Base-by-base conservation (phyloP, 1,140 invertebrate genomes). In the Zaprionus ghesquierei region DNA sequence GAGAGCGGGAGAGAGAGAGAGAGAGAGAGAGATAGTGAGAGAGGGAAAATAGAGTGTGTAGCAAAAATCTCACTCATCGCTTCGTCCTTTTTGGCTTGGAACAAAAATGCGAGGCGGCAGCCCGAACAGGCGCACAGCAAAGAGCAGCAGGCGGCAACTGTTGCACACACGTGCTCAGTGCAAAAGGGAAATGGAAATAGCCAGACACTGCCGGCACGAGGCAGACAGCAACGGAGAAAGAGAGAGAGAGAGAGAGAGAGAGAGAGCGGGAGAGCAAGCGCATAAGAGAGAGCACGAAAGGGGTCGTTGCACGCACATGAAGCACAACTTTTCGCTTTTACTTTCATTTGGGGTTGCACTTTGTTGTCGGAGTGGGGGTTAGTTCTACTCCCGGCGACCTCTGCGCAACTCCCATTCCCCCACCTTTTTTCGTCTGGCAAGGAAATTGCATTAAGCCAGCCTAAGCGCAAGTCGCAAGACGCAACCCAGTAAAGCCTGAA, bases 101-200 rank as follows among this genome's bases (percentile, higher is more conserved):
- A 87, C 84, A 87, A 77, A 87, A 87, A 87, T 87, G 84, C 84
- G 84, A 87, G 64, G 76, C 84, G 79, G 84, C 84, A 86, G 75
- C 79, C 51, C 44, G 35, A 68, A 27, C 84, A 87, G 84, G 84
- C 69, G 77, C 76, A 9, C 84, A 87, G 84, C 41, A 79, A 44
- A 15, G 35, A 9, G 8, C 56, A 50, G 73, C 69, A 73, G 63
- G 63, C 54, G 44, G 75, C 76, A 87, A 89, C 84, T 82, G 84
- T 87, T 87, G 84, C 79, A 82, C 79, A 64, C 65, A 70, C 66
- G 77, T 38, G 54, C 46, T 35, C n/a, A 41, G 58, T 63, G 51
- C 70, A 86, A 79, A 81, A 75, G 77, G 82, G 78, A 86, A 81
- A 75, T 66, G 68, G 41, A 46, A 75, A 86, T 81, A 78, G 81